These are phyloP conservation scores for Berghia stephanieae DNA, from an alignment of 1,140 invertebrate species.

Conservation along the genomic window DNA sequence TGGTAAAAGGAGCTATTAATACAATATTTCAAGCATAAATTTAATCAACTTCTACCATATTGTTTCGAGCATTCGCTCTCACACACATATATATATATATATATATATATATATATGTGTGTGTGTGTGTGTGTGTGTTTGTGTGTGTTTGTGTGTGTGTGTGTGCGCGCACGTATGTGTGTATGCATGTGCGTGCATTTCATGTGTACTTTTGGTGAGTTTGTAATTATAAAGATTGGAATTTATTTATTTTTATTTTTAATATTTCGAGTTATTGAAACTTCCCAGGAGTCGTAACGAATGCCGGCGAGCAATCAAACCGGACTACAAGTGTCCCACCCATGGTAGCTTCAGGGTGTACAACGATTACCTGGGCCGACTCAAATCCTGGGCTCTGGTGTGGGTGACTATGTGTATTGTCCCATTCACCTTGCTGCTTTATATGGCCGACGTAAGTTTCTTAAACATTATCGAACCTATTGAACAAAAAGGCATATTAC, in stretches of 20 bases:
- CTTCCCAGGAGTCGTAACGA: conserved; percentile 31
- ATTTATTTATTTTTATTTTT: background rate
- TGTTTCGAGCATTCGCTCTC: no score
- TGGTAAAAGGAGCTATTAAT: no score
- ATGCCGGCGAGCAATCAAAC: conserved; percentile 54
- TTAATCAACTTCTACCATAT: no score
- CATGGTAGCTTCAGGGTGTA: conserved; percentile 65
- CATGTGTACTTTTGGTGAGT: background rate
- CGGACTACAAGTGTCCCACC: conserved; percentile 56
- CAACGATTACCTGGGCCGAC: conserved; percentile 53
- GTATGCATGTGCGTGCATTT: background rate
- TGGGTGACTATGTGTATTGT: conserved; percentile 57
- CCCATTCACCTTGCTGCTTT: conserved; percentile 61
- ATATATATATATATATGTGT: background rate
- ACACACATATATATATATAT: background rate
- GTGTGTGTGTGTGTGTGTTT: conserved; percentile 19
- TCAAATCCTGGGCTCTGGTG: conserved; percentile 66
- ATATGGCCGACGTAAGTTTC: conserved; percentile 50
- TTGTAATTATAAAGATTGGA: background rate
- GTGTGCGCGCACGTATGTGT: background rate
- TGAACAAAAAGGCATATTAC: background rate
- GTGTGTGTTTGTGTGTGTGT: no score
- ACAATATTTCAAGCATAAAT: no score
- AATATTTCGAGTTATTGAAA: background rate
- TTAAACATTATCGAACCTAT: background rate